phyloP scores from a whole-genome alignment of 2,113 vertebrate species.

The Cettia cetti region DNA sequence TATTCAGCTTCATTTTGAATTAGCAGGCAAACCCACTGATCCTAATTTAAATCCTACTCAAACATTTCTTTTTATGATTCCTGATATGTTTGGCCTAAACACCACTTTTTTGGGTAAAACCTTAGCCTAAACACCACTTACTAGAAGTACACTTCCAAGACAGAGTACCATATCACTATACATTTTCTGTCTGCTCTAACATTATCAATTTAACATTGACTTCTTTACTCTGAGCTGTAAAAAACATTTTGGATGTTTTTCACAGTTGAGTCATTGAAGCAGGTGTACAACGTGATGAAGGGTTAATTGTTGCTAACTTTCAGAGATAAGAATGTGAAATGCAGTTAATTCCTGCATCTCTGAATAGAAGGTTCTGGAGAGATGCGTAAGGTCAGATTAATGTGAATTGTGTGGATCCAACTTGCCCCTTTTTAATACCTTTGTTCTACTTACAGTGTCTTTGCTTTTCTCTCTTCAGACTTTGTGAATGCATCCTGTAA shows the following conservation, averaged over 20 bases:
- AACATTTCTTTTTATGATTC: neutral
- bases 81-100: neutral
- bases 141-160: neutral
- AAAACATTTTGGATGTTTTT: neutral
- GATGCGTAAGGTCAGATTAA: rapidly evolving
- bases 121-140: neutral
- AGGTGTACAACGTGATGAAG: neutral
- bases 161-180: rapidly evolving
- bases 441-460: neutral
- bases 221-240: neutral
- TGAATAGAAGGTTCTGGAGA: neutral
- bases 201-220: neutral
- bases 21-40: neutral
- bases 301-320: neutral
- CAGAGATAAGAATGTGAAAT: neutral
- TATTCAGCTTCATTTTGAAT: neutral
- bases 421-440: neutral
- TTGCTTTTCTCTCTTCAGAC: neutral
- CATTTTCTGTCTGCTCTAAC: neutral
- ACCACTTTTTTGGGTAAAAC: neutral
- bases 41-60: neutral
- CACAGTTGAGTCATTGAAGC: neutral
- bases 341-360: neutral
- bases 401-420: neutral
- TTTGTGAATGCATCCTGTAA: neutral